Conservation (phyloP, 2,113 vertebrate species). For the Indri indri region DNA sequence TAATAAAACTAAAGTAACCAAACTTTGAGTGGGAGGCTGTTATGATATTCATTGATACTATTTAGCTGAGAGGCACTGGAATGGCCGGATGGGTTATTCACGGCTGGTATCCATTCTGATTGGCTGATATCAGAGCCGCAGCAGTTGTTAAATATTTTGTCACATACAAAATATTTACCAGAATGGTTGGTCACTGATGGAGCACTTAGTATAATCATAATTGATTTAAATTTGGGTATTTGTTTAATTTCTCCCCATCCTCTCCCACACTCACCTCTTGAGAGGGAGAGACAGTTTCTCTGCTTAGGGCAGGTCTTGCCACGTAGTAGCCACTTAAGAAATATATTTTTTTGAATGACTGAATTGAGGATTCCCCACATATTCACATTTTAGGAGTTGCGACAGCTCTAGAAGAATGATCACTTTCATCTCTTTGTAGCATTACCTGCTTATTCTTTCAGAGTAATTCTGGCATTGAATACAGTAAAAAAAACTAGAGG, state of each 20-base stretch:
- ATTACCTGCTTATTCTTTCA: slow-evolving; percentile 33
- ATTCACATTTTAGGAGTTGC: slow-evolving; percentile 12
- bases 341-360: background rate
- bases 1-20: slow-evolving; percentile 26
- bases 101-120: background rate
- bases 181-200: background rate
- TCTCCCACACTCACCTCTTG: background rate
- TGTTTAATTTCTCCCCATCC: background rate
- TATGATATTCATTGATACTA: background rate
- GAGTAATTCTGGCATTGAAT: slow-evolving; percentile 17
- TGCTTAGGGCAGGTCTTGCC: background rate
- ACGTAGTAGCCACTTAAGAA: slow-evolving; percentile 10
- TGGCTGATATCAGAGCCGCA: background rate
- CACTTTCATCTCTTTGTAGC: slow-evolving; percentile 7
- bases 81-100: background rate
- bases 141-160: background rate
- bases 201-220: background rate
- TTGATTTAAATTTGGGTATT: background rate
- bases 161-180: background rate
- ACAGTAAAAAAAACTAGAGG: background rate
- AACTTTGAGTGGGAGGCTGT: background rate
- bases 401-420: background rate
- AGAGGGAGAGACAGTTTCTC: background rate
- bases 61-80: background rate
- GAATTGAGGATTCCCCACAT: slow-evolving; percentile 27